Percentiles rank a stretch among this genome's conserved stretches.
Conservation (phyloP, 1,140 invertebrate species). For the Drosophila watanabei region DNA sequence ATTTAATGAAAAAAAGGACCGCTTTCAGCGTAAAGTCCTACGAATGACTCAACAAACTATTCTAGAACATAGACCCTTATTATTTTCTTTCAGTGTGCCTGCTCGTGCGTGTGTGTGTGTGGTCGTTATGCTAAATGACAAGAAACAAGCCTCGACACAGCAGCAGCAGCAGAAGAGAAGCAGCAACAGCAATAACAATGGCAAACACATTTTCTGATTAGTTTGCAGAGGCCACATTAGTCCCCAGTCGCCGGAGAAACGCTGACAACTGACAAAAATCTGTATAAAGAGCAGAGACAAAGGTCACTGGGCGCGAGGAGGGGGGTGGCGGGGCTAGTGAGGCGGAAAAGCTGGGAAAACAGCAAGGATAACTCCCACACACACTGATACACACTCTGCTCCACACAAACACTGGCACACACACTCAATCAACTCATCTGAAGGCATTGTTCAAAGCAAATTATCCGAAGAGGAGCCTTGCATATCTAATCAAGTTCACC, state of each 20-base stretch:
- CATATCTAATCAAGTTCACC: conserved; percentile 28
- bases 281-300: conserved; percentile 35
- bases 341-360: conserved; percentile 21
- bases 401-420: not conserved
- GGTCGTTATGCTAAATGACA: conserved; percentile 59
- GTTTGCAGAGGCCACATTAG: conserved; percentile 62
- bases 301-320: conserved; percentile 29
- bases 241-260: conserved; percentile 36
- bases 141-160: conserved; percentile 38
- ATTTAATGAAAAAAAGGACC: not conserved
- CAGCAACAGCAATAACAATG: conserved; percentile 27
- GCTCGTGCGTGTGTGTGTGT: conserved; percentile 13
- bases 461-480: conserved; percentile 15
- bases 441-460: conserved; percentile 12
- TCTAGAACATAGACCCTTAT: rapidly evolving
- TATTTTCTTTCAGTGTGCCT: not conserved
- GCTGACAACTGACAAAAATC: conserved; percentile 60
- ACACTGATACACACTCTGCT: not conserved
- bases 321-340: not conserved
- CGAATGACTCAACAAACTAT: not conserved
- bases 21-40: not conserved
- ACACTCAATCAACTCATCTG: conserved; percentile 7
- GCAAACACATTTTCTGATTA: conserved; percentile 75
- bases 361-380: not conserved
- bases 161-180: not conserved